Evolutionary conservation across 2,113 vertebrate genomes (phyloP).

Genomic region (Oryzias melastigma): DNA sequence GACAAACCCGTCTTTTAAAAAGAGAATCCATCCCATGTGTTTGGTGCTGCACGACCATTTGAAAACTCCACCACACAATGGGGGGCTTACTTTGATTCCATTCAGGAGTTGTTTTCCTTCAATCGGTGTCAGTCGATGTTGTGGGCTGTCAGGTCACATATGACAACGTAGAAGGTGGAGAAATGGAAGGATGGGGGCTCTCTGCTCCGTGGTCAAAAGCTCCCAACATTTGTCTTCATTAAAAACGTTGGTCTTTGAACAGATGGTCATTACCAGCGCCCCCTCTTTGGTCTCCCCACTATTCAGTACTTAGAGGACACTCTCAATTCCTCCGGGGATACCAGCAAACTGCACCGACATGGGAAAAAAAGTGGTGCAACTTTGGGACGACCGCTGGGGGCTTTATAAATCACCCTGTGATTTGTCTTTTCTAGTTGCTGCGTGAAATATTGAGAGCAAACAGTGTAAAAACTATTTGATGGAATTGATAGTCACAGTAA

Average conservation of each 20-base stretch:
- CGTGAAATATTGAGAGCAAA: slow-evolving; percentile 43
- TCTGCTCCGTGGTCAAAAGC: slow-evolving; percentile 65
- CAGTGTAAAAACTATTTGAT: slow-evolving; percentile 7
- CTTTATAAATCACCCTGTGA: slow-evolving; percentile 51
- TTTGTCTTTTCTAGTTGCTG: slow-evolving; percentile 38
- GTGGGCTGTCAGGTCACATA: slow-evolving; percentile 24
- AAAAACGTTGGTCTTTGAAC: slow-evolving; percentile 73
- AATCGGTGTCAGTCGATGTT: slow-evolving; percentile 8
- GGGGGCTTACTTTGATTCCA: too few species aligned
- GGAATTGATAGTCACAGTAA: background rate
- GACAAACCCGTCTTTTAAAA: slow-evolving; percentile 14
- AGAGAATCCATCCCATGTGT: background rate
- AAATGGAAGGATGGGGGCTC: slow-evolving; percentile 55
- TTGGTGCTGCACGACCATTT: background rate
- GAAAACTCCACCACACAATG: too few species aligned
- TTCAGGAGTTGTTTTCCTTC: background rate
- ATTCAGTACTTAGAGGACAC: slow-evolving; percentile 72
- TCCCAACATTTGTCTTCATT: slow-evolving; percentile 78
- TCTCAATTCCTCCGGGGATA: slow-evolving; percentile 35
- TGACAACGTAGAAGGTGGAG: slow-evolving; percentile 42
- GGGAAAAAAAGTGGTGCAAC: slow-evolving; percentile 31
- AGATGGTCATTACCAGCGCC: slow-evolving; percentile 79
- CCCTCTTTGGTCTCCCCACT: slow-evolving; percentile 33
- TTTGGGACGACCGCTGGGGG: slow-evolving; percentile 53
- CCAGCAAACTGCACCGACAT: slow-evolving; percentile 27